phyloP scores from a whole-genome alignment of 2,113 vertebrate species.

The Rhombomys opimus region DNA sequence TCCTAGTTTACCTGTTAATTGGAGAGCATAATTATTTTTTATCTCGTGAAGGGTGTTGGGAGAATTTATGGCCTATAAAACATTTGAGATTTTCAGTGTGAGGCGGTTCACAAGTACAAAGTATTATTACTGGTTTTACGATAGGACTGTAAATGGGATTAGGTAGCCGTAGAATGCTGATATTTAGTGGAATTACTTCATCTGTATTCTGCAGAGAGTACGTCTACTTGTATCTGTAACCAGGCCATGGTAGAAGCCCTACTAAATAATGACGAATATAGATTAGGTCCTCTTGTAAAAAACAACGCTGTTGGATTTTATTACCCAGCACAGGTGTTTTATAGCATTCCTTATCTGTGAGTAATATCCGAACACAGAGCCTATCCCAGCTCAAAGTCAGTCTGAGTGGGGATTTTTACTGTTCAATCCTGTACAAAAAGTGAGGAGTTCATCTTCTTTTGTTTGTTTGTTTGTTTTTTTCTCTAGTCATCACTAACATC shows the following conservation, averaged over 20 bases:
- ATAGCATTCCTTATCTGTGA: constrained; percentile 70
- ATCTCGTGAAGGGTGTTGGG: constrained; percentile 76
- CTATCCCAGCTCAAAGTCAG: constrained; percentile 66
- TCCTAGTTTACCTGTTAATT: constrained; percentile 65
- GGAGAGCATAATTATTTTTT: constrained; percentile 71
- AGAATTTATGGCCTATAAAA: constrained; percentile 81
- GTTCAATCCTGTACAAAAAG: background rate
- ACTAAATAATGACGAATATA: constrained; percentile 51
- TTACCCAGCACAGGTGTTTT: constrained; percentile 77
- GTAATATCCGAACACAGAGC: constrained; percentile 43
- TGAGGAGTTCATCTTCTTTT: background rate
- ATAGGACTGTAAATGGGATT: constrained; percentile 69
- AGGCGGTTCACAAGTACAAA: constrained; percentile 78
- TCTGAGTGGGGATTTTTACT: background rate
- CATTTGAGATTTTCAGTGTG: constrained; percentile 66
- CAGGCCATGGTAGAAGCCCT: constrained; percentile 44
- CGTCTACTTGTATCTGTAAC: constrained; percentile 36
- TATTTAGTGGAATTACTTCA: constrained; percentile 62
- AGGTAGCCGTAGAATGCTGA: constrained; percentile 35
- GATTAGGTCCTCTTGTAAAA: constrained; percentile 62
- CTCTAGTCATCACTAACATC: background rate
- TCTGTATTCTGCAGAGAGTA: constrained; percentile 53
- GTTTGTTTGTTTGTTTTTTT: too few relatives aligned
- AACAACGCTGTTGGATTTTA: constrained; percentile 68
- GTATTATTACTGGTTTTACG: constrained; percentile 80